Percentiles rank a stretch among this genome's conserved stretches.
phyloP scores from a whole-genome alignment of 92 coral and sea anemone genomes.

The Isaurus tuberculatus region DNA sequence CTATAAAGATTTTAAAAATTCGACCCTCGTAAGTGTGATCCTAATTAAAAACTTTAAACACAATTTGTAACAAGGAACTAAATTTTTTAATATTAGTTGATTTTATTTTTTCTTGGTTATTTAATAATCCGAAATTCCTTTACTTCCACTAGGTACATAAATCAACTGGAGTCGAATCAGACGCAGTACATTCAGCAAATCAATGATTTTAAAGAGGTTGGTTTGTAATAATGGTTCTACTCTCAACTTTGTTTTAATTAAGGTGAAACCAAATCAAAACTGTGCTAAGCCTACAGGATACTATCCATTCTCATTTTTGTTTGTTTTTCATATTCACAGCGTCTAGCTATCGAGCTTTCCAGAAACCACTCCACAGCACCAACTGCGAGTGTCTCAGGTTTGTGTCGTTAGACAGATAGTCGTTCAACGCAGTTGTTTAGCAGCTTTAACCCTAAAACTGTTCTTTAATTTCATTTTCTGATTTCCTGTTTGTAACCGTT shows the following conservation, averaged over 20 bases:
- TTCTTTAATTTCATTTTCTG: no score
- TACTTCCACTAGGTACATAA: slow-evolving; percentile 81
- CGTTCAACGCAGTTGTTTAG: neutral
- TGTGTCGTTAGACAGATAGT: neutral
- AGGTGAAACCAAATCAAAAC: neutral
- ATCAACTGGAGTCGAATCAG: slow-evolving; percentile 81
- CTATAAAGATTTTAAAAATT: no score
- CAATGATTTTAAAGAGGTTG: slow-evolving; percentile 95
- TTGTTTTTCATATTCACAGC: slow-evolving; percentile 63
- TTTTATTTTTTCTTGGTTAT: no score
- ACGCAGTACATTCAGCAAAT: slow-evolving; percentile 94
- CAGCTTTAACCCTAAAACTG: no score
- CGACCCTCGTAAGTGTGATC: no score
- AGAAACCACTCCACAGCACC: slow-evolving; percentile 74
- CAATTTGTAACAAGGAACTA: no score
- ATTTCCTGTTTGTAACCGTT: no score
- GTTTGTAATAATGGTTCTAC: neutral
- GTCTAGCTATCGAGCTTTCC: slow-evolving; percentile 91
- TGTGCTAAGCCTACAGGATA: neutral
- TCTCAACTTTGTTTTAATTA: neutral
- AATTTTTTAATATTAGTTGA: no score
- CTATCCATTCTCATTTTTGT: neutral
- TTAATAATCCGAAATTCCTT: neutral
- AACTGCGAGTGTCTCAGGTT: slow-evolving; percentile 57
- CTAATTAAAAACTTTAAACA: no score